Base-by-base conservation (phyloP, 1,140 invertebrate species). In the Macrobrachium rosenbergii region DNA sequence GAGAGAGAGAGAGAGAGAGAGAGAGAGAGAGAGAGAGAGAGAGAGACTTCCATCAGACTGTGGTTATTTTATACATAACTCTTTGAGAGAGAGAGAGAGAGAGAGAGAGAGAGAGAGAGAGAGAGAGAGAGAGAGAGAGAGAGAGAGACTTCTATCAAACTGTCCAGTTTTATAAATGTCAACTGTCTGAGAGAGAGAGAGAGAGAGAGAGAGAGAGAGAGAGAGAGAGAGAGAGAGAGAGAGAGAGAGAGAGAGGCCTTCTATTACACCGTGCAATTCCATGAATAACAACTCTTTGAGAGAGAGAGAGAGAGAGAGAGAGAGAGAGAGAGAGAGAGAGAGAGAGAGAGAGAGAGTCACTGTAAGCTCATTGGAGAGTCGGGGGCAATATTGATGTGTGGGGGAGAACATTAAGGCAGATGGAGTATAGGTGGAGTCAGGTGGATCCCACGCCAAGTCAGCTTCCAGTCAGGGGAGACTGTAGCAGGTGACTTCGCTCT, bases 1-100 rank as follows among this genome's bases (percentile, higher is more conserved):
- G 76, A 59, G 76, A 78, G 76, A 78, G 76, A 78, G 76, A 78
- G 76, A 77, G 75, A 77, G 75, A 77, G 75, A 77, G 75, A 77
- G 75, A 77, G 43, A 77, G 75, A 77, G 75, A 77, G 75, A 77
- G 75, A 77, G 45, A 77, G 75, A 77, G 43, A 77, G 75, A 77
- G 75, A 77, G 75, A 77, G 75, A 77, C 5, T 12, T 28, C 11
- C 19, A 28, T 21, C 23, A 1, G 3, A 37, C 28, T 37, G 28
- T 3, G 3, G 3, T n/a, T 2, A 37, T 37, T 3, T 37, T 37
- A 37, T 37, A 37, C 28, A 37, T 37, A 37, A 3, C 28, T 37
- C 28, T 37, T 37, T 37, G 28, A n/a, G 28, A 37, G 28, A 37
- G 28, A 37, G 28, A 37, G 28, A 37, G 62, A 63, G 62, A 63